These are phyloP conservation scores for Heliconius melpomene DNA, from an alignment of 1,140 invertebrate species.

Conservation along the genomic window DNA sequence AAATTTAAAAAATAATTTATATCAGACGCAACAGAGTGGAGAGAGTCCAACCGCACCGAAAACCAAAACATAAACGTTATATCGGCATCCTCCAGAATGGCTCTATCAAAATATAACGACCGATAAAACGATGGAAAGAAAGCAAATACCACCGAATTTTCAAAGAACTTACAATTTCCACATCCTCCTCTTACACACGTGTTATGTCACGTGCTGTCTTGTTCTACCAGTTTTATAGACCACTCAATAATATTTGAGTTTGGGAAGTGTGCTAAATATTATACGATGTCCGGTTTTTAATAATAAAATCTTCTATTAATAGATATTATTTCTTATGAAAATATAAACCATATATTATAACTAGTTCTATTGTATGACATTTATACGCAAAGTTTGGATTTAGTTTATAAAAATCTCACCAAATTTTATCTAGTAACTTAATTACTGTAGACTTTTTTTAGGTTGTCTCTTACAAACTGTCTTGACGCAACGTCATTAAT, in stretches of 20 bases:
- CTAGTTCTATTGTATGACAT: no score
- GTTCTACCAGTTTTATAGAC: constrained; percentile 65
- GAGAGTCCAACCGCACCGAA: constrained; percentile 42
- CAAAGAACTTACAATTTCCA: constrained; percentile 73
- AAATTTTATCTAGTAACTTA: constrained; percentile 51
- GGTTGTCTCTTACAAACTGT: constrained; percentile 72
- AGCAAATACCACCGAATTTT: constrained; percentile 76
- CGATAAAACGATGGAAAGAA: constrained; percentile 79
- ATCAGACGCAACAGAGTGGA: not conserved
- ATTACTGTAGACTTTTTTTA: constrained; percentile 69
- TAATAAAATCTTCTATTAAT: not conserved
- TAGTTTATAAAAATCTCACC: not conserved
- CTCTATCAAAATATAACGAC: constrained; percentile 80
- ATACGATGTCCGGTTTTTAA: constrained; percentile 68
- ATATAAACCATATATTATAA: no score
- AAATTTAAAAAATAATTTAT: not conserved
- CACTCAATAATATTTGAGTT: constrained; percentile 71
- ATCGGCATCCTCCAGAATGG: constrained; percentile 68
- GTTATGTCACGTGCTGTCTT: constrained; percentile 53
- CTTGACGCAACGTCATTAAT: constrained; percentile 76
- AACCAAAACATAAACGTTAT: constrained; percentile 79
- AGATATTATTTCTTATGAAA: no score
- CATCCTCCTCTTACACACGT: constrained; percentile 55
- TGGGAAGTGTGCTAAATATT: constrained; percentile 76
- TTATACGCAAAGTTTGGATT: no score